Conservation (phyloP, 2,888 invertebrate species). For the Habroteleia sp. region DNA sequence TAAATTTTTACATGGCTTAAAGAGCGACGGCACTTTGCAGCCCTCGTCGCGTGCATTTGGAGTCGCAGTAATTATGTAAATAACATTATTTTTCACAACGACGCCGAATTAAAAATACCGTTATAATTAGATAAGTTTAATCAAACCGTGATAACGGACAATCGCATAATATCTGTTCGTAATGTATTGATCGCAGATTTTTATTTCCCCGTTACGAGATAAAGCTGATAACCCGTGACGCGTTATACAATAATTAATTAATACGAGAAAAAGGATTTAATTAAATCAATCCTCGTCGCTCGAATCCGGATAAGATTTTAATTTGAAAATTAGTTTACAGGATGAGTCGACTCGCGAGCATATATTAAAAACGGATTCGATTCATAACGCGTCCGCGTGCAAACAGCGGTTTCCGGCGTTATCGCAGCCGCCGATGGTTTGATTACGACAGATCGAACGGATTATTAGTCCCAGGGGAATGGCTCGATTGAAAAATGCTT, state of each 20-base stretch:
- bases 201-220: slow-evolving; percentile 9
- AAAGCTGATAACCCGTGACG: slow-evolving; percentile 17
- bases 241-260: slow-evolving; percentile 14
- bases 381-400: slow-evolving; percentile 4
- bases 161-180: slow-evolving; percentile 5
- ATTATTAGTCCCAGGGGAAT: slow-evolving; percentile 5
- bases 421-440: slow-evolving; percentile 17
- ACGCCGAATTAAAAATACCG: background rate
- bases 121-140: slow-evolving; percentile 5
- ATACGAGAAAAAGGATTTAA: slow-evolving; percentile 30
- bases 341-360: background rate
- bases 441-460: slow-evolving; percentile 5
- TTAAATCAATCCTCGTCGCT: slow-evolving; percentile 14
- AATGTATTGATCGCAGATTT: slow-evolving; percentile 21
- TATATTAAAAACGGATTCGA: slow-evolving; percentile 17
- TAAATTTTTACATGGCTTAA: too few species aligned
- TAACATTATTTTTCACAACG: too few species aligned
- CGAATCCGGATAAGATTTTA: slow-evolving; percentile 18
- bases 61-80: too few species aligned
- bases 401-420: slow-evolving; percentile 14
- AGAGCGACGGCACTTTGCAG: too few species aligned
- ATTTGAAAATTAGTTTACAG: slow-evolving; percentile 17
- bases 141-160: background rate
- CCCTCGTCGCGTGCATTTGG: too few species aligned
- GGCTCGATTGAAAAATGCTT: slow-evolving; percentile 22